Evolutionary conservation across 2,888 invertebrate species (phyloP).

Genomic region (Aproaerema taeniolella): DNA sequence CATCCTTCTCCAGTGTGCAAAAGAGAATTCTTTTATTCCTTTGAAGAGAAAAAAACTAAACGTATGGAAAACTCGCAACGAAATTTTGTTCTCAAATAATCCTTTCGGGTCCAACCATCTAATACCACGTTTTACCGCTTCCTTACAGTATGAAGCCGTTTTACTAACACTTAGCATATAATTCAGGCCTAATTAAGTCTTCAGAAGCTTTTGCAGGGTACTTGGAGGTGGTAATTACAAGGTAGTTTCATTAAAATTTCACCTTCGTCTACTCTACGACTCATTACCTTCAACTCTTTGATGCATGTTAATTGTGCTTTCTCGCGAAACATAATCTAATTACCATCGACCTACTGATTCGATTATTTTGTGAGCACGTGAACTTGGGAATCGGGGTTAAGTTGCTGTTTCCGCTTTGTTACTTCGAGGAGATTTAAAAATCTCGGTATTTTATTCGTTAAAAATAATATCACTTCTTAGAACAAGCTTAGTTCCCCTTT

Average conservation of each 20-base stretch:
- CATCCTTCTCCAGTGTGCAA: too few relatives aligned
- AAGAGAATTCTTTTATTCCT: too few relatives aligned
- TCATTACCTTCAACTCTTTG: slow-evolving; percentile 53
- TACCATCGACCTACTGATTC: slow-evolving; percentile 19
- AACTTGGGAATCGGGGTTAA: too few relatives aligned
- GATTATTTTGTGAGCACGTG: slow-evolving; percentile 3
- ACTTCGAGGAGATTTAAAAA: too few relatives aligned
- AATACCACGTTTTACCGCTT: slow-evolving; percentile 12
- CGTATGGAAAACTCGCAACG: too few relatives aligned
- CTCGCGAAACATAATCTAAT: slow-evolving; percentile 33
- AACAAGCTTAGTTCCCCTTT: too few relatives aligned
- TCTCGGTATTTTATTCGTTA: too few relatives aligned
- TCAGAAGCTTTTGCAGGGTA: slow-evolving; percentile 47
- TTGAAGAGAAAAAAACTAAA: too few relatives aligned
- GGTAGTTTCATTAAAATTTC: slow-evolving; percentile 63
- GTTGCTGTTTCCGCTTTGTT: too few relatives aligned
- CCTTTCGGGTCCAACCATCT: too few relatives aligned
- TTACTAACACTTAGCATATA: slow-evolving; percentile 32
- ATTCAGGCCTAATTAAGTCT: slow-evolving; percentile 59
- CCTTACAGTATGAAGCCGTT: slow-evolving; percentile 23
- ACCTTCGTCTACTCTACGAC: slow-evolving; percentile 42
- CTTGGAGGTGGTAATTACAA: slow-evolving; percentile 59
- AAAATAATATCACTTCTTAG: too few relatives aligned
- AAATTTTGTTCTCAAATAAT: too few relatives aligned
- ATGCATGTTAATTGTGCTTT: slow-evolving; percentile 53